These are phyloP conservation scores for Uloborus plumipes DNA, from an alignment of 2,888 invertebrate species.

Conservation along the genomic window DNA sequence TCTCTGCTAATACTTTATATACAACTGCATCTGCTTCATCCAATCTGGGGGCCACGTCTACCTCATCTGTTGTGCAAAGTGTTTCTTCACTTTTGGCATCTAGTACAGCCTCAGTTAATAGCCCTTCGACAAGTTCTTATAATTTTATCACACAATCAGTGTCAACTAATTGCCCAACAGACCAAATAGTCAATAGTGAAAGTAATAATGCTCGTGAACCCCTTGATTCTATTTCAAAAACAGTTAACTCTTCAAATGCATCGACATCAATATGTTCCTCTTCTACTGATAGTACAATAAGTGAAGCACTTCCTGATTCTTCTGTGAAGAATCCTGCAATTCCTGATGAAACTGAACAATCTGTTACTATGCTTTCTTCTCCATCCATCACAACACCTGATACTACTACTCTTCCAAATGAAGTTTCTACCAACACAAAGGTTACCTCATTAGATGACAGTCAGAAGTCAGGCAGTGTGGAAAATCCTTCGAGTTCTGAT, in stretches of 20 bases:
- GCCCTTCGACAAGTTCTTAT: constrained; percentile 16
- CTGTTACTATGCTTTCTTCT: constrained; percentile 34
- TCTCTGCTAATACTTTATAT: constrained; percentile 48
- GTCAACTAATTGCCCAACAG: constrained; percentile 15
- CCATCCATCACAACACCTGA: constrained; percentile 29
- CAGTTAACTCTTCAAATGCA: constrained; percentile 15
- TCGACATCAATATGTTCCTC: constrained; percentile 42
- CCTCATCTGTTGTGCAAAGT: constrained; percentile 40
- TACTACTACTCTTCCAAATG: constrained; percentile 31
- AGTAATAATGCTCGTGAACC: constrained; percentile 2
- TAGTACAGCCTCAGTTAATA: constrained; percentile 16
- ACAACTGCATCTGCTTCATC: constrained; percentile 44
- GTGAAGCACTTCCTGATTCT: constrained; percentile 29
- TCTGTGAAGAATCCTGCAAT: constrained; percentile 22
- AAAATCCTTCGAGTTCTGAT: constrained; percentile 27
- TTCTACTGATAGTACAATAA: constrained; percentile 56
- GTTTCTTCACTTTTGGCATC: constrained; percentile 37
- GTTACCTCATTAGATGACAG: constrained; percentile 21
- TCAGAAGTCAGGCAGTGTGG: not conserved
- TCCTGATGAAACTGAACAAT: not conserved
- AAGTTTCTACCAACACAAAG: constrained; percentile 9
- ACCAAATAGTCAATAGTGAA: constrained; percentile 8
- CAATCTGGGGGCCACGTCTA: constrained; percentile 35
- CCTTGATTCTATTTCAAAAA: too few species aligned
- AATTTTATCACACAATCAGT: constrained; percentile 28